These are phyloP conservation scores for Pyrocephalus nanus DNA, from an alignment of 2,797 vertebrate species.

Conservation along the genomic window DNA sequence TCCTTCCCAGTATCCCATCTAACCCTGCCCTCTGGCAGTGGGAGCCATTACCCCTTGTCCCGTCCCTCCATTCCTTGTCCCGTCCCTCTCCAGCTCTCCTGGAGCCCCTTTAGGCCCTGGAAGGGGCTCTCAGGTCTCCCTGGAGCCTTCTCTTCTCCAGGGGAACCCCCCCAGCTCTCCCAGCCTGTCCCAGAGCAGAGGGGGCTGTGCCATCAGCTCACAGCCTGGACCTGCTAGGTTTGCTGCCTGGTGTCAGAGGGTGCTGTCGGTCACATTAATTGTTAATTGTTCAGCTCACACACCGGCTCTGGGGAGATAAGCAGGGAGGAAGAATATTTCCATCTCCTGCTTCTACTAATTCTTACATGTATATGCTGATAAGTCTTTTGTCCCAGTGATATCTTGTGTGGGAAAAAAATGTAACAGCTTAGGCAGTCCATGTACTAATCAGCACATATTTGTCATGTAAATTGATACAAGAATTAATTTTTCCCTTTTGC, in stretches of 20 bases:
- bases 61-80: not conserved
- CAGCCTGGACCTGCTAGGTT: not conserved
- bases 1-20: not conserved
- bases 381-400: not conserved
- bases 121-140: not conserved
- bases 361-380: not conserved
- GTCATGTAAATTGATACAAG: not conserved
- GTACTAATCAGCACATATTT: not conserved
- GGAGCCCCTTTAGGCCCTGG: accelerated
- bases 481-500: not conserved
- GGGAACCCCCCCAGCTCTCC: not conserved
- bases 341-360: not conserved
- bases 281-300: not conserved
- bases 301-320: not conserved
- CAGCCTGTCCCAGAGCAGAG: not conserved
- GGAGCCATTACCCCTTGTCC: not conserved
- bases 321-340: not conserved
- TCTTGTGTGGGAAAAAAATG: not conserved
- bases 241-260: not conserved
- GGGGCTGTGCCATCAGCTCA: accelerated
- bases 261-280: not conserved
- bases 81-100: not conserved
- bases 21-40: not conserved
- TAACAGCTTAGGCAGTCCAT: not conserved
- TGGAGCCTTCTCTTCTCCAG: not conserved